Percentiles rank a stretch among this genome's conserved stretches.
phyloP scores from a whole-genome alignment of 2,113 vertebrate species.

The Sorex fumeus region DNA sequence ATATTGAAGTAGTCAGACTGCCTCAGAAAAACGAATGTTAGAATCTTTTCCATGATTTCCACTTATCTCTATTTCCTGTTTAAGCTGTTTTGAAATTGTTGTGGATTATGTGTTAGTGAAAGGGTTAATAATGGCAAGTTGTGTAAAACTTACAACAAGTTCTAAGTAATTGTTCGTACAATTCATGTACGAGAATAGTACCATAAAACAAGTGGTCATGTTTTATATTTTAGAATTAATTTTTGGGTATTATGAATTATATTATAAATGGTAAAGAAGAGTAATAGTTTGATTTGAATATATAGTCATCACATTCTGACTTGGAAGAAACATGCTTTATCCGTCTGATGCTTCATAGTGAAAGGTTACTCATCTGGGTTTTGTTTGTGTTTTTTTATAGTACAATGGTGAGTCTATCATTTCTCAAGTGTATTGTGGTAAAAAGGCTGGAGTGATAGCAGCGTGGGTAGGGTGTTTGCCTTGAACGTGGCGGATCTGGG shows the following conservation, averaged over 20 bases:
- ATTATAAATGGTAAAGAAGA: neutral
- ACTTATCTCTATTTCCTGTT: neutral
- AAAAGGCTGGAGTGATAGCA: too few species aligned
- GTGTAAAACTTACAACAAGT: neutral
- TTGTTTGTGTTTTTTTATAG: slow-evolving; percentile 4
- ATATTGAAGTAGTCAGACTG: neutral
- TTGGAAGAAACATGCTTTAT: slow-evolving; percentile 11
- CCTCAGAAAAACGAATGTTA: slow-evolving; percentile 24
- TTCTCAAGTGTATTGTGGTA: neutral
- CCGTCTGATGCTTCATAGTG: slow-evolving; percentile 4
- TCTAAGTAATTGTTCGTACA: too few species aligned
- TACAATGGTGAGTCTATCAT: neutral
- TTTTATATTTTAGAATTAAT: slow-evolving; percentile 24
- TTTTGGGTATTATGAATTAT: neutral
- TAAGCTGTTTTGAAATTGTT: neutral
- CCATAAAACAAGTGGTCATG: neutral
- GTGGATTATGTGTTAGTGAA: neutral
- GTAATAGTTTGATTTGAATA: neutral
- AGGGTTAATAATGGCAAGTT: neutral
- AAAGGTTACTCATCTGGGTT: neutral
- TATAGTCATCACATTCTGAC: neutral
- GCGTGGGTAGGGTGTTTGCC: too few species aligned
- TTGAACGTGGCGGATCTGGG: too few species aligned
- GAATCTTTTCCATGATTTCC: slow-evolving; percentile 40
- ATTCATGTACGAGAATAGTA: neutral